Evolutionary conservation across 2,113 vertebrate genomes (phyloP).

Genomic region (Thomomys bottae): DNA sequence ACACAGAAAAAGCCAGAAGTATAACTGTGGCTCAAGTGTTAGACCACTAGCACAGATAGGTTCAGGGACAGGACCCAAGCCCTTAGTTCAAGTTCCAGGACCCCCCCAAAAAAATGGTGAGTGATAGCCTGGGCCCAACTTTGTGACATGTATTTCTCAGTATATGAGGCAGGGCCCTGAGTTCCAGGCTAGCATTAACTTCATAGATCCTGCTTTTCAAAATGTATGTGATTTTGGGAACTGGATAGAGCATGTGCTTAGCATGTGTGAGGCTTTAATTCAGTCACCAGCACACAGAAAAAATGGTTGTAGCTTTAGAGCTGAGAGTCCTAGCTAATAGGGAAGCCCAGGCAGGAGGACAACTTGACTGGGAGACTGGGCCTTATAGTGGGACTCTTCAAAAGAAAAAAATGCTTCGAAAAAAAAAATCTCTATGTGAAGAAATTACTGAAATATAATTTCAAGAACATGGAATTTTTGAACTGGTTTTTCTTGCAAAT

Average conservation of each 20-base stretch:
- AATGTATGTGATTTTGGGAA: too few relatives aligned
- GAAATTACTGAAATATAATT: neutral
- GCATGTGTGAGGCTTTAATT: neutral
- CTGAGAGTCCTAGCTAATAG: neutral
- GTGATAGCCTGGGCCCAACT: too few relatives aligned
- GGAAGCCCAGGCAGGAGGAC: neutral
- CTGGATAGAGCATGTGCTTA: neutral
- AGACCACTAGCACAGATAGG: too few relatives aligned
- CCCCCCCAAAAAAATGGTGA: too few relatives aligned
- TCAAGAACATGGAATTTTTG: conserved; percentile 16
- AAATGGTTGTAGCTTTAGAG: neutral
- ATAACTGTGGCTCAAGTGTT: too few relatives aligned
- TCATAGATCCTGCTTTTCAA: too few relatives aligned
- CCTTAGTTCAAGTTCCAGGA: too few relatives aligned
- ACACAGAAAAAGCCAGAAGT: too few relatives aligned
- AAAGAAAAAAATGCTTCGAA: neutral
- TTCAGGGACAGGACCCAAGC: too few relatives aligned
- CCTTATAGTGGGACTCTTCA: neutral
- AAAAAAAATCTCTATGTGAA: conserved; percentile 36
- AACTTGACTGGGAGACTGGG: neutral
- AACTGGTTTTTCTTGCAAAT: conserved; percentile 16
- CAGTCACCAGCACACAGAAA: neutral
- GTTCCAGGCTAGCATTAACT: too few relatives aligned
- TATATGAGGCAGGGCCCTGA: too few relatives aligned
- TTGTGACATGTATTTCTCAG: too few relatives aligned